Conservation (phyloP, 2,888 invertebrate species). For the Drosophila sordidapex region DNA sequence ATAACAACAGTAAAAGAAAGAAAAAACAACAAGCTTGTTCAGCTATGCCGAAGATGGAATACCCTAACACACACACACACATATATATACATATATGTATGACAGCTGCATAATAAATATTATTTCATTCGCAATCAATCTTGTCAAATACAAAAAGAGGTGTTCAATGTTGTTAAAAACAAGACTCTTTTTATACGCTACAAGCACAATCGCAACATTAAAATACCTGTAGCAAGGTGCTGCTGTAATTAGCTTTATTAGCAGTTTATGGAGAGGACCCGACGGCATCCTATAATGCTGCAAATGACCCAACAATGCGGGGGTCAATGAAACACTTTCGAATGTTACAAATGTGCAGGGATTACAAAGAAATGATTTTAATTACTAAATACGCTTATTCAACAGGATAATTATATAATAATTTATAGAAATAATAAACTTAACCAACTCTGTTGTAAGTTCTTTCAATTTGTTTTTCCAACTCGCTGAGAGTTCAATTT, state of each 20-base stretch:
- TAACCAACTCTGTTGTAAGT: not conserved
- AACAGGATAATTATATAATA: too few relatives aligned
- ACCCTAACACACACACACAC: not conserved
- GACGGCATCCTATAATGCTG: constrained; percentile 9
- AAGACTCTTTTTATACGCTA: not conserved
- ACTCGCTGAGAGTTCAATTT: not conserved
- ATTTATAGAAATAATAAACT: not conserved
- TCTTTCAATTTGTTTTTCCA: not conserved
- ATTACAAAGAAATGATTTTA: not conserved
- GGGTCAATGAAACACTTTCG: not conserved
- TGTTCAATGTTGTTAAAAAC: not conserved
- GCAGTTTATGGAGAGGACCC: constrained; percentile 16
- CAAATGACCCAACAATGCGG: not conserved
- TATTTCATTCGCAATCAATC: not conserved
- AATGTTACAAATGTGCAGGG: not conserved
- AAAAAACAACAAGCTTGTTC: not conserved
- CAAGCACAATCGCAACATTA: not conserved
- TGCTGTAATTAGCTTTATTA: constrained; percentile 58
- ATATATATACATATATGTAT: not conserved
- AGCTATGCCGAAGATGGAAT: not conserved
- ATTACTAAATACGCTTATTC: not conserved
- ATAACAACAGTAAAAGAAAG: constrained; percentile 36
- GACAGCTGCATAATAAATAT: not conserved
- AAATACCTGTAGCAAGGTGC: constrained; percentile 5
- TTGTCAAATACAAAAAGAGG: not conserved